Evolutionary conservation across 2,113 vertebrate species (phyloP).

Genomic region (Sylvia atricapilla): DNA sequence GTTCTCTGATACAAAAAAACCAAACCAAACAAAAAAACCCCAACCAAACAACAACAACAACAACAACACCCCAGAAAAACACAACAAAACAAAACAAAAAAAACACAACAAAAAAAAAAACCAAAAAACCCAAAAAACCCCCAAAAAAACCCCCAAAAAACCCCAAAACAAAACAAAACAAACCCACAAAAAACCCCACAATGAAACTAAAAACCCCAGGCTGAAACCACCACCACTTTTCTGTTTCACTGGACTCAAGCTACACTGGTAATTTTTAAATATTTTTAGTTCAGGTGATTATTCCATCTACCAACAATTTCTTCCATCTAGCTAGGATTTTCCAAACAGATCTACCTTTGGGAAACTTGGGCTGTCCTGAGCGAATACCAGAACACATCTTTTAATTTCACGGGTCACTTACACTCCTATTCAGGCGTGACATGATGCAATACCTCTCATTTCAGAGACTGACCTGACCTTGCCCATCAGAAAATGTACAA

Average conservation of each 20-base stretch:
- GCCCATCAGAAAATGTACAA: not conserved
- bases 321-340: not conserved
- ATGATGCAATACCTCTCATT: not conserved
- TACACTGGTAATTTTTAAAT: not conserved
- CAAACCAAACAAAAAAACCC: too few relatives aligned
- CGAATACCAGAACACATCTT: not conserved
- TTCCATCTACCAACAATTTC: not conserved
- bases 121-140: too few relatives aligned
- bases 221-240: not conserved
- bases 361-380: not conserved
- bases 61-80: too few relatives aligned
- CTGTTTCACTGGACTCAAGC: not conserved
- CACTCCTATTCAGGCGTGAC: not conserved
- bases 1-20: not conserved
- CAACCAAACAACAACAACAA: too few relatives aligned
- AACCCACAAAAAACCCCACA: too few relatives aligned
- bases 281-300: not conserved
- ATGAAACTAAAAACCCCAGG: fast-evolving
- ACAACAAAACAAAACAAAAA: too few relatives aligned
- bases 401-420: constrained; percentile 43
- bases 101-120: too few relatives aligned
- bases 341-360: not conserved
- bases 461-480: constrained; percentile 33
- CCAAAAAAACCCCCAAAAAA: too few relatives aligned
- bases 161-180: too few relatives aligned